Evolutionary conservation across 2,113 vertebrate genomes (phyloP), one percentile per base, ranked within the genome.

Genomic region (Ancistrus triradiatus): DNA sequence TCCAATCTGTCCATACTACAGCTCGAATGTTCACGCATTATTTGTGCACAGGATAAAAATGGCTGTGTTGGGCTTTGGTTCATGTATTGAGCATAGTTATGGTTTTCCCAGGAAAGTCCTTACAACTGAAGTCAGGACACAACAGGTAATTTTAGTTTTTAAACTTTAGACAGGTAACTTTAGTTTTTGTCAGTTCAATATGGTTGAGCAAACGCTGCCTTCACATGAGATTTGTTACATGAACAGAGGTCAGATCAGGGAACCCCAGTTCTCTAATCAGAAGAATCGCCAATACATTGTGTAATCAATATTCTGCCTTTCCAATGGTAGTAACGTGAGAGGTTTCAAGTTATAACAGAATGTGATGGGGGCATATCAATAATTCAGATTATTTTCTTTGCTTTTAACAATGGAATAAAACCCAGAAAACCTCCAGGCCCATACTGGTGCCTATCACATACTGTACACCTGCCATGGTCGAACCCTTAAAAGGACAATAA

Each of bases 291-390:
- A 47, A 53, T 24, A 24, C 52, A 37, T 66, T 55, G 44, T 59
- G n/a, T 40, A 47, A 21, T 40, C 68, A 51, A 49, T 43, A 19
- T 14, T 57, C 10, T 40, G 3, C 21, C 31, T 60, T 19, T 63
- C 14, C 64, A 21, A 63, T 37, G 51, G 52, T 52, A 66, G 59
- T 42, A 28, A 38, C 8, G 13, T 47, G 22, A 24, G 42, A 44
- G 18, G 48, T 27, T 18, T 24, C 46, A 58, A 31, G 31, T 57
- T 51, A 46, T 46, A 50, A 43, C 47, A 56, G 64, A 72, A 76
- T 68, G 77, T 63, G 59, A 77, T 68, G 43, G 73, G 46, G 21
- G 50, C 40, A 74, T 72, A 84, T 82, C 68, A 81, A 84, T 84
- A 81, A 84, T 76, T 76, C 63, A 69, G 69, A 64, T 62, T 64